phyloP scores from a whole-genome alignment of 2,888 invertebrate genomes.

The Euplexia lucipara region DNA sequence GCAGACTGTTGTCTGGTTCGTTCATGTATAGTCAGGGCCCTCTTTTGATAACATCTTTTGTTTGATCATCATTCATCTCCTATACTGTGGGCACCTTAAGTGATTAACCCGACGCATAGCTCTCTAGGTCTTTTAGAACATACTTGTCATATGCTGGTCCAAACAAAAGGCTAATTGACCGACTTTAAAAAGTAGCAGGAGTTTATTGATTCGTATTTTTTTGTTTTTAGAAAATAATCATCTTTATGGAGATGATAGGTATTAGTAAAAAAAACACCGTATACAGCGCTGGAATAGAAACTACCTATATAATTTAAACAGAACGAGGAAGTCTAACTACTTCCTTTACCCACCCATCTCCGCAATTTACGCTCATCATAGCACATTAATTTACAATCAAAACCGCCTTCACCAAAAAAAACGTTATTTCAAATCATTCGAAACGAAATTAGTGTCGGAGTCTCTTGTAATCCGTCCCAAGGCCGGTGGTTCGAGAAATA shows the following conservation, averaged over 20 bases:
- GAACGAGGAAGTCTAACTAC: slow-evolving; percentile 18
- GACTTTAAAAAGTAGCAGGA: too few species aligned
- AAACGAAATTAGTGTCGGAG: slow-evolving; percentile 57
- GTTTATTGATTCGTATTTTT: too few species aligned
- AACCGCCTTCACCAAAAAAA: slow-evolving; percentile 47
- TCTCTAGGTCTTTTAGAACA: too few species aligned
- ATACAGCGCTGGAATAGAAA: not conserved
- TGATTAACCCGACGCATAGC: too few species aligned
- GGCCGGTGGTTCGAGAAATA: slow-evolving; percentile 67
- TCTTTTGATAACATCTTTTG: not conserved
- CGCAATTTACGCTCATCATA: slow-evolving; percentile 41
- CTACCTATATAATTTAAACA: slow-evolving; percentile 22
- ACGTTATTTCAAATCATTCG: slow-evolving; percentile 58
- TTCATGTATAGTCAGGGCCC: not conserved
- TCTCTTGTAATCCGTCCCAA: slow-evolving; percentile 61
- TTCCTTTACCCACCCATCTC: slow-evolving; percentile 27
- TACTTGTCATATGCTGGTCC: too few species aligned
- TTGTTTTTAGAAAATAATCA: too few species aligned
- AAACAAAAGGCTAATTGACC: too few species aligned
- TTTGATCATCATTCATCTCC: not conserved
- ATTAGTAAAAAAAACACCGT: not conserved
- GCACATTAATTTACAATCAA: slow-evolving; percentile 42
- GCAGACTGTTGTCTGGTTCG: not conserved
- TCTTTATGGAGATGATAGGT: too few species aligned
- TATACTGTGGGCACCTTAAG: not conserved